Percentiles rank a stretch among this genome's conserved stretches.
Evolutionary conservation across 92 coral and sea anemone genomes (phyloP).

Genomic region (Metridium senile): DNA sequence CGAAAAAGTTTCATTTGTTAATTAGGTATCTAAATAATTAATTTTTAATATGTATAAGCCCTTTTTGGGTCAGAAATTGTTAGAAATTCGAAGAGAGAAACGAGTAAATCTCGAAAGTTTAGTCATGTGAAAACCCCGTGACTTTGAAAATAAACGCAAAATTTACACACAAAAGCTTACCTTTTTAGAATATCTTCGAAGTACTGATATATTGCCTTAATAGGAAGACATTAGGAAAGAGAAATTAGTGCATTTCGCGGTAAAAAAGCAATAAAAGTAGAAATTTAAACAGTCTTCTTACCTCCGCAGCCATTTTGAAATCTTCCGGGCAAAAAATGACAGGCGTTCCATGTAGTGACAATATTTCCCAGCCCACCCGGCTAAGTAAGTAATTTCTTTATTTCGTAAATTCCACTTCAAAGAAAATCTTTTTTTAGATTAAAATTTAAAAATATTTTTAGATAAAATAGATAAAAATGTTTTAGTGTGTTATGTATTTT

Average conservation of each 20-base stretch:
- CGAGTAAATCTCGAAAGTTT: background rate
- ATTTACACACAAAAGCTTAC: constrained; percentile 24
- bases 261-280: background rate
- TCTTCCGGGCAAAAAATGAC: background rate
- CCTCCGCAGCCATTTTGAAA: constrained; percentile 73
- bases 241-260: background rate
- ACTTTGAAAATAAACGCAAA: background rate
- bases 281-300: background rate
- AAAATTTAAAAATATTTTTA: too few relatives aligned
- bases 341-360: background rate
- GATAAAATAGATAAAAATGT: too few relatives aligned
- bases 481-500: too few relatives aligned
- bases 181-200: constrained; percentile 71
- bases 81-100: background rate
- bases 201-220: constrained; percentile 71
- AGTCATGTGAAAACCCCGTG: constrained; percentile 29
- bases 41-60: background rate
- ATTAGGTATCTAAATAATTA: background rate
- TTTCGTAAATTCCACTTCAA: too few relatives aligned
- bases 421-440: too few relatives aligned
- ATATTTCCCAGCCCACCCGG: background rate
- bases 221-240: background rate
- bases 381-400: background rate
- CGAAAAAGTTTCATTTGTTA: background rate
- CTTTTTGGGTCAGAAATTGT: background rate